A percentile compares a stretch with the other conserved stretches of the same genome.
These are phyloP conservation scores for Bradysia coprophila DNA, from an alignment of 1,140 invertebrate species.

Conservation along the genomic window DNA sequence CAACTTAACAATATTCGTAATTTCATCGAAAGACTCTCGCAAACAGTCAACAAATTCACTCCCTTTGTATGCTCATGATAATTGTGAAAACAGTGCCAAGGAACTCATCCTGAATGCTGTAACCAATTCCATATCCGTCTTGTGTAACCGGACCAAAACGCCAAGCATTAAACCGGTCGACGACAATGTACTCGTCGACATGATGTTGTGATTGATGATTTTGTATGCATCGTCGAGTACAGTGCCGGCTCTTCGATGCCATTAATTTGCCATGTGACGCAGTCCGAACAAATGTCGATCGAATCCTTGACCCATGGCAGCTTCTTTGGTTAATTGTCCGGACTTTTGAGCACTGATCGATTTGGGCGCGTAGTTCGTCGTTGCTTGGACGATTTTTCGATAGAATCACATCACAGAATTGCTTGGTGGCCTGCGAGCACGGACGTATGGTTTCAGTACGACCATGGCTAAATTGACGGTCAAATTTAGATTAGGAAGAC, in stretches of 20 bases:
- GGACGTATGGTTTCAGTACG: slow-evolving; percentile 90
- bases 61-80: slow-evolving; percentile 53
- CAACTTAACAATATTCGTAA: background rate
- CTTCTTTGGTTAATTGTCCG: slow-evolving; percentile 85
- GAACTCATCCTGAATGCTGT: slow-evolving; percentile 51
- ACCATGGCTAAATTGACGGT: no score
- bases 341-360: slow-evolving; percentile 65
- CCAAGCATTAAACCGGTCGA: slow-evolving; percentile 76
- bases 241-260: slow-evolving; percentile 36
- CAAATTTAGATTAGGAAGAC: no score
- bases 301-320: slow-evolving; percentile 95
- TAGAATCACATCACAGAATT: slow-evolving; percentile 38
- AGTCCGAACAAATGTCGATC: slow-evolving; percentile 89
- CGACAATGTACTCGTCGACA: slow-evolving; percentile 90
- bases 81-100: slow-evolving; percentile 61
- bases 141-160: slow-evolving; percentile 80
- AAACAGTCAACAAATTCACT: slow-evolving; percentile 49
- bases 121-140: slow-evolving; percentile 85
- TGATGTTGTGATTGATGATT: slow-evolving; percentile 70
- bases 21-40: background rate
- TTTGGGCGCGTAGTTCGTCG: slow-evolving; percentile 45
- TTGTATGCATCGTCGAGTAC: slow-evolving; percentile 67
- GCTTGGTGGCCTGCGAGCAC: slow-evolving; percentile 61
- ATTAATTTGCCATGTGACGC: slow-evolving; percentile 42
- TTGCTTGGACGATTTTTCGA: slow-evolving; percentile 22